Evolutionary conservation across 2,888 invertebrate genomes (phyloP), one percentile per base, ranked within the genome.

Genomic region (Mongoloraphidia duomilia): DNA sequence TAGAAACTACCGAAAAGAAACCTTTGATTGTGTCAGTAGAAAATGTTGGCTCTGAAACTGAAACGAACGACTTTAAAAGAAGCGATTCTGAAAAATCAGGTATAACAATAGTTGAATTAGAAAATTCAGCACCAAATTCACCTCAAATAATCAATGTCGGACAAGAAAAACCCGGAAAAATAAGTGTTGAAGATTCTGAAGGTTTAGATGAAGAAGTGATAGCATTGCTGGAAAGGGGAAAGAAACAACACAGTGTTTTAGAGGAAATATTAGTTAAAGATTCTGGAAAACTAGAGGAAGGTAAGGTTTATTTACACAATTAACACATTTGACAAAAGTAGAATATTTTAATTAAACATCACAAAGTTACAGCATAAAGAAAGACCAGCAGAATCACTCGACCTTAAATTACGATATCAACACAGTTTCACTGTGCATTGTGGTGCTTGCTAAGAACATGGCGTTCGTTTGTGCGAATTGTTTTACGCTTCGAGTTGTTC

Each of bases 161-260:
- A 10, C 34, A 46, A 46, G 17, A 12, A 6, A 14, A 41, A 17
- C 12, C 38, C 4, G 49, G 10, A 9, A 48, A 36, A 33, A 11
- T 42, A 38, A 49, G 8, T 38, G n/a, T 37, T 3, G 66, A 72
- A 10, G 69, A 68, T 50, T 76, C 75, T 50, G 77, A 76, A 49
- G 70, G 68, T 48, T 63, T 66, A 12, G 78, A 80, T 59, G 75
- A 75, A 48, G 76, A 75, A 56, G 65, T 82, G 58, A 80, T 80
- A 63, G 77, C 74, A 51, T 68, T 83, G 50, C 68, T 83, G 44
- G 74, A 69, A 63, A 73, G 80, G 59, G 79, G 81, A 55, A 75
- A 79, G 63, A 75, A 74, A 59, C 82, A 84, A 64, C 74, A 82
- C 64, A 81, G 78, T 66, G 75, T 80, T 59, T 71, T 83, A 59